Evolutionary conservation across 2,113 vertebrate species (phyloP).

Genomic region (Semicossyphus pulcher): DNA sequence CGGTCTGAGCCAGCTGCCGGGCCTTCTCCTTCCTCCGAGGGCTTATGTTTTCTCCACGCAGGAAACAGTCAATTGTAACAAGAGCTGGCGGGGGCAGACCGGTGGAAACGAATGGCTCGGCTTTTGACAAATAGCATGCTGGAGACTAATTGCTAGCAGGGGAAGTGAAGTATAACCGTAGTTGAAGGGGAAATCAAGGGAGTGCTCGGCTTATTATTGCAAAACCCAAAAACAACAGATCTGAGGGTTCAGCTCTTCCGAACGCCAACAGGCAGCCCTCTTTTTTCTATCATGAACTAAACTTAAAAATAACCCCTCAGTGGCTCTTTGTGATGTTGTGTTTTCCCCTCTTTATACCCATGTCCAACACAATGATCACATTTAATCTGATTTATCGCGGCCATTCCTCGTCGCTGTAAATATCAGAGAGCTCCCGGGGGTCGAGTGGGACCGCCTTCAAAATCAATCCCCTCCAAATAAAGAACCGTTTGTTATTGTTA

Average conservation of each 20-base stretch:
- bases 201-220: slow-evolving; percentile 63
- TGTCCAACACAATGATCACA: slow-evolving; percentile 6
- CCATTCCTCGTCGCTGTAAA: not conserved
- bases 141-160: slow-evolving; percentile 78
- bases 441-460: slow-evolving; percentile 11
- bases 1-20: slow-evolving; percentile 50
- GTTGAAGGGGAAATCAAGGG: slow-evolving; percentile 63
- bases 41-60: slow-evolving; percentile 69
- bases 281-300: slow-evolving; percentile 11
- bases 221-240: slow-evolving; percentile 69
- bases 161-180: slow-evolving; percentile 72
- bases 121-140: slow-evolving; percentile 79
- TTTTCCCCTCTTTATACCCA: not conserved
- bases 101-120: slow-evolving; percentile 62
- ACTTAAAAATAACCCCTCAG: slow-evolving; percentile 36
- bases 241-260: slow-evolving; percentile 31
- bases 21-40: slow-evolving; percentile 48
- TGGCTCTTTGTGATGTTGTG: slow-evolving; percentile 10
- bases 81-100: slow-evolving; percentile 68
- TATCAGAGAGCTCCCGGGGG: not conserved
- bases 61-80: slow-evolving; percentile 79
- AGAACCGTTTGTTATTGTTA: slow-evolving; percentile 43
- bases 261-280: slow-evolving; percentile 5
- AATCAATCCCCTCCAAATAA: slow-evolving; percentile 27
- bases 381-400: slow-evolving; percentile 36